Conservation (phyloP, 1,140 invertebrate genomes). For the Drosophila simulans region DNA sequence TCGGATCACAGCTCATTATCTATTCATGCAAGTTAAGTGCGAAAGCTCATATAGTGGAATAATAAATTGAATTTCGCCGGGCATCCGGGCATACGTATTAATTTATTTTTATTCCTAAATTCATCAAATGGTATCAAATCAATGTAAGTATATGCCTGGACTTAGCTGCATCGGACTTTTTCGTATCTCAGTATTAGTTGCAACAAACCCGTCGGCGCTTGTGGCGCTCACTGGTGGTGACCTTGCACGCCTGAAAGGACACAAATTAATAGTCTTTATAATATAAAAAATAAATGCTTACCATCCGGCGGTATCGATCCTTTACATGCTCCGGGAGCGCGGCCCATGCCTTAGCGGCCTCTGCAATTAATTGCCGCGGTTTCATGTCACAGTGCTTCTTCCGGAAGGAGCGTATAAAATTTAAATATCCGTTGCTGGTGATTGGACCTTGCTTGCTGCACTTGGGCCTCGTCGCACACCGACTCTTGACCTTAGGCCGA, state of each 20-base stretch:
- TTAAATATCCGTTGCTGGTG: constrained; percentile 21
- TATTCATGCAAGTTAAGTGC: constrained; percentile 81
- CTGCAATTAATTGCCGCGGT: constrained; percentile 1
- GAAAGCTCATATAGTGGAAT: constrained; percentile 79
- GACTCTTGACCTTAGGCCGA: no score
- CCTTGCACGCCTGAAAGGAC: background rate
- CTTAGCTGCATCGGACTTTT: no score
- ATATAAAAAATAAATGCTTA: background rate
- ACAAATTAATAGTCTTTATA: background rate
- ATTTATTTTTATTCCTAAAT: no score
- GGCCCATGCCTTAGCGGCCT: constrained; percentile 16
- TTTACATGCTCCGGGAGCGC: background rate
- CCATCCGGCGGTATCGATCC: constrained; percentile 12
- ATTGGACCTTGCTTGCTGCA: constrained; percentile 30
- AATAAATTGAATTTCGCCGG: constrained; percentile 75
- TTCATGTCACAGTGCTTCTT: constrained; percentile 12
- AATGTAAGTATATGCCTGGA: no score
- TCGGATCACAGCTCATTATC: constrained; percentile 58
- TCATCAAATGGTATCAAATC: no score
- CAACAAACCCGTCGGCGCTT: constrained; percentile 10
- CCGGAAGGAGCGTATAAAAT: constrained; percentile 12
- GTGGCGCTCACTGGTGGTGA: background rate
- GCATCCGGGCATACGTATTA: constrained; percentile 26
- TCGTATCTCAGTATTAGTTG: no score
- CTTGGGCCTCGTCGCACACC: background rate